phyloP scores from a whole-genome alignment of 2,113 vertebrate genomes.

The Malurus alboscapulatus region DNA sequence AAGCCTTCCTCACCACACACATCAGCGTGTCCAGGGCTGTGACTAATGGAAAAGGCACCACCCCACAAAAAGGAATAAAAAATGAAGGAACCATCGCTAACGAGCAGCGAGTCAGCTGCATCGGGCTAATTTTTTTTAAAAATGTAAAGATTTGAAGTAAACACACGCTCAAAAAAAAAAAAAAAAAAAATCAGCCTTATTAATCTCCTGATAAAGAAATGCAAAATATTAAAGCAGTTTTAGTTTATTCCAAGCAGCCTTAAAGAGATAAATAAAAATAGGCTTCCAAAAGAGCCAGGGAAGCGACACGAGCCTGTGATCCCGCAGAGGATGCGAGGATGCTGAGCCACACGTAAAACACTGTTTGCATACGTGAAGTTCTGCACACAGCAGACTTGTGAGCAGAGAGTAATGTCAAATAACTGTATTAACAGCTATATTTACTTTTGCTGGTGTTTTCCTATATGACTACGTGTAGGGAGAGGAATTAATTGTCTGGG shows the following conservation, averaged over 20 bases:
- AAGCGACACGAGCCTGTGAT: neutral
- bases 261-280: slow-evolving; percentile 26
- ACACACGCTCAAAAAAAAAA: neutral
- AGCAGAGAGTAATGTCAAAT: neutral
- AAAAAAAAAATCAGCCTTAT: neutral
- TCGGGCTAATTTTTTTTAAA: neutral
- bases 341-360: neutral
- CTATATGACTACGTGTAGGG: neutral
- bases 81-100: neutral
- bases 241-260: neutral
- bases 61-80: neutral
- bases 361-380: neutral
- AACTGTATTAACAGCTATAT: neutral
- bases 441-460: neutral
- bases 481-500: neutral
- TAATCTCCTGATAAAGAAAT: neutral
- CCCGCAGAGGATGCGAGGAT: neutral
- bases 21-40: neutral
- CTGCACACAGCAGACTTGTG: neutral
- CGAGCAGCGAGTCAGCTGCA: neutral
- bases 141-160: neutral
- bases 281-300: neutral
- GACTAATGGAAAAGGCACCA: slow-evolving; percentile 38
- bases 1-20: neutral
- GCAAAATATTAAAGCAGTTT: neutral